Conservation (phyloP, 2,888 invertebrate genomes). For the Xanthia togata region DNA sequence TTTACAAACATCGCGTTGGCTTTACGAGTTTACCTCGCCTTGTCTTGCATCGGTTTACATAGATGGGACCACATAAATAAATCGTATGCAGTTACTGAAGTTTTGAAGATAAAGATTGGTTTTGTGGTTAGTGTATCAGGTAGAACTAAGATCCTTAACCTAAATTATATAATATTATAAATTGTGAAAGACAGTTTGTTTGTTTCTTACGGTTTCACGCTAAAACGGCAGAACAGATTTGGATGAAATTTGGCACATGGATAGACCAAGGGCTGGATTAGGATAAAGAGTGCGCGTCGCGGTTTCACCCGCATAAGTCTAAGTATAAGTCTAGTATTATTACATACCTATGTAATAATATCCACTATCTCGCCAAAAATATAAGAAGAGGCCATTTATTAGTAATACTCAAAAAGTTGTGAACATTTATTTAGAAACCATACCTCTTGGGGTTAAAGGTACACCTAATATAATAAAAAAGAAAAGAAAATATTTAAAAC, state of each 20-base stretch:
- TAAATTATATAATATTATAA: too few species aligned
- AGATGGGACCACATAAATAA: slow-evolving; percentile 27
- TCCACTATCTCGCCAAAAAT: not conserved
- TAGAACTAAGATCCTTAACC: not conserved
- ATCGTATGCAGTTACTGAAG: slow-evolving; percentile 25
- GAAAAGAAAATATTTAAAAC: not conserved
- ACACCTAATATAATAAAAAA: not conserved
- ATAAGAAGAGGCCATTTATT: too few species aligned
- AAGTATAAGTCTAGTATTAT: too few species aligned
- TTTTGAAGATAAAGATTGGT: slow-evolving; percentile 9
- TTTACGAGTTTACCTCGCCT: slow-evolving; percentile 66
- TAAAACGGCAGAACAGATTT: too few species aligned
- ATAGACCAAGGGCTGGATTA: too few species aligned
- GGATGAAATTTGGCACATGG: not conserved
- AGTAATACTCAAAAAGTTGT: not conserved
- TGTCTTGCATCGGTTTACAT: slow-evolving; percentile 32
- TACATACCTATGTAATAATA: too few species aligned
- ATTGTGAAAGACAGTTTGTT: too few species aligned
- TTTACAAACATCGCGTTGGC: slow-evolving; percentile 71
- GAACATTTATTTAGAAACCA: not conserved
- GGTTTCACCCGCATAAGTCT: too few species aligned
- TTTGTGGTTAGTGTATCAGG: not conserved
- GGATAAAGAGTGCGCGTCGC: too few species aligned
- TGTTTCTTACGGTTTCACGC: too few species aligned
- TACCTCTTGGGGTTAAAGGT: not conserved